A percentile compares a stretch with the other conserved stretches of the same genome.
Conservation (phyloP, 2,797 vertebrate species). For the Hemitrygon akajei region DNA sequence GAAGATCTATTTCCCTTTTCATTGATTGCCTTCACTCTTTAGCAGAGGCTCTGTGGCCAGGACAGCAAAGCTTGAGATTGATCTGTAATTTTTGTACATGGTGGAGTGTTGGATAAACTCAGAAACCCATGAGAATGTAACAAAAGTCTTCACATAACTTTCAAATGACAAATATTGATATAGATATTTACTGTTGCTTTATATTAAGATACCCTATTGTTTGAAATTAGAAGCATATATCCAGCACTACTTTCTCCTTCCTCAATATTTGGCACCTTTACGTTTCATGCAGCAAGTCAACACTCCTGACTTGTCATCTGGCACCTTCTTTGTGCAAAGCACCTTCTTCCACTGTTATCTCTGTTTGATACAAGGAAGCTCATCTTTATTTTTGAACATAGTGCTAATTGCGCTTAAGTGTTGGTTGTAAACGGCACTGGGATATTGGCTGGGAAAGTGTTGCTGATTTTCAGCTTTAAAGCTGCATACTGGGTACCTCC, state of each 20-base stretch:
- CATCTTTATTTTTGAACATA: not conserved
- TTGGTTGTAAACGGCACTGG: not conserved
- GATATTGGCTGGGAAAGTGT: not conserved
- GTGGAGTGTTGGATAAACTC: not conserved
- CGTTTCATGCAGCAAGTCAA: not conserved
- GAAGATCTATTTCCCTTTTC: not conserved
- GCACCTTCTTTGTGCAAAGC: not conserved
- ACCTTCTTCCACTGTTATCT: not conserved
- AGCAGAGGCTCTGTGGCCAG: not conserved
- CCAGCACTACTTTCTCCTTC: not conserved
- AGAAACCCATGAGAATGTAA: not conserved
- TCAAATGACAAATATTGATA: not conserved
- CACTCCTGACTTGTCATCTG: not conserved
- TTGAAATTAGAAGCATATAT: not conserved
- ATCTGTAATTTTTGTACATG: not conserved
- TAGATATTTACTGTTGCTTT: not conserved
- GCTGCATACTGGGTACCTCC: no score
- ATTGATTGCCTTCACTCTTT: not conserved
- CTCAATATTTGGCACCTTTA: not conserved
- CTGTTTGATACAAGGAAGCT: not conserved
- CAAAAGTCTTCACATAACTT: not conserved
- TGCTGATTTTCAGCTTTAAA: not conserved
- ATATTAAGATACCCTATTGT: not conserved
- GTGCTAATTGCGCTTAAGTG: not conserved
- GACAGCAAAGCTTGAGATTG: not conserved